A percentile compares a stretch with the other conserved stretches of the same genome.
Conservation (phyloP, 2,888 invertebrate genomes). For the Oscheius sp. region DNA sequence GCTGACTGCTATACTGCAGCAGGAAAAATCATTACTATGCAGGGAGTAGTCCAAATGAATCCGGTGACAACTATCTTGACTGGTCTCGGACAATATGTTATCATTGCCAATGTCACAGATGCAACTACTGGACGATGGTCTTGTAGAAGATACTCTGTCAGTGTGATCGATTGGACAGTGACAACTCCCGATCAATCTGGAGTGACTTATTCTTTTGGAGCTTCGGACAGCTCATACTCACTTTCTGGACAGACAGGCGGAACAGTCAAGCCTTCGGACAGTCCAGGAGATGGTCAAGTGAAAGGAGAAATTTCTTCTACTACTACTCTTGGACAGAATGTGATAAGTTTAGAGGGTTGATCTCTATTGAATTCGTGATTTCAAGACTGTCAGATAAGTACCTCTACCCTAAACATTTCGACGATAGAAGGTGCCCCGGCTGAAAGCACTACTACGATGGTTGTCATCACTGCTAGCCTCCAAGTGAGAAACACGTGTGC, state of each 20-base stretch:
- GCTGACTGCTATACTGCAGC: constrained; percentile 6
- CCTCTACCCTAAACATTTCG: constrained; percentile 7
- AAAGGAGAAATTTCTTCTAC: background rate
- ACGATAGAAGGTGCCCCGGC: background rate
- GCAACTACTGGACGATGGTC: constrained; percentile 10
- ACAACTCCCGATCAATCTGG: background rate
- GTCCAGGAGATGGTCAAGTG: background rate
- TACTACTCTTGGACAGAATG: constrained; percentile 23
- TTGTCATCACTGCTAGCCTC: background rate
- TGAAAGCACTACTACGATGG: background rate
- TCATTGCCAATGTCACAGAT: constrained; percentile 16
- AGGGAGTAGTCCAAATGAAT: background rate
- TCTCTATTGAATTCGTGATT: background rate
- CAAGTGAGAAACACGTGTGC: background rate
- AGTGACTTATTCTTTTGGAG: background rate
- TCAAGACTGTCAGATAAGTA: background rate
- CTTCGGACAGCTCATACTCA: background rate
- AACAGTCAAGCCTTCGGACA: background rate
- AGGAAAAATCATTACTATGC: background rate
- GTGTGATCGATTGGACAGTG: background rate
- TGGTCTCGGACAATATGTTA: constrained; percentile 6
- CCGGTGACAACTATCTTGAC: constrained; percentile 3
- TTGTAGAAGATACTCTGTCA: constrained; percentile 3
- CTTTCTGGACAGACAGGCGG: background rate
- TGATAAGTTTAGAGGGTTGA: background rate